Percentiles rank a stretch among this genome's conserved stretches.
Evolutionary conservation across 1,140 invertebrate species (phyloP).

Genomic region (Chelonus insularis): DNA sequence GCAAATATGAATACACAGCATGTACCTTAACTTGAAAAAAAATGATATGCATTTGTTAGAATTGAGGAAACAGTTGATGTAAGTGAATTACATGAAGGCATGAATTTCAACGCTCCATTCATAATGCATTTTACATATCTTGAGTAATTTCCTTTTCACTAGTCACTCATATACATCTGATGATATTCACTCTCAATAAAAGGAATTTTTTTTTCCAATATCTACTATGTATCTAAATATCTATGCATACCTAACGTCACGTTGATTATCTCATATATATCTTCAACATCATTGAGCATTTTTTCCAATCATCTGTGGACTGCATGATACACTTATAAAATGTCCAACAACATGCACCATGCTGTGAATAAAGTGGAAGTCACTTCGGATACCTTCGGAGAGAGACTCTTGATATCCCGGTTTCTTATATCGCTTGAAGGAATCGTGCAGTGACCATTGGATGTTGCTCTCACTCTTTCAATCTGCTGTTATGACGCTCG

Average conservation of each 20-base stretch:
- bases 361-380: neutral
- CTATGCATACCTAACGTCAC: too few relatives aligned
- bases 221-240: too few relatives aligned
- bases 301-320: too few relatives aligned
- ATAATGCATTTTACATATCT: neutral
- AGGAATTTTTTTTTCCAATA: too few relatives aligned
- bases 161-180: neutral
- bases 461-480: neutral
- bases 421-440: neutral
- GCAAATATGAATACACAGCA: too few relatives aligned
- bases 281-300: too few relatives aligned
- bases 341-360: too few relatives aligned
- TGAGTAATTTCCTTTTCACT: conserved; percentile 4
- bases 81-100: neutral
- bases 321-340: too few relatives aligned
- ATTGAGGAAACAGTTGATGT: neutral
- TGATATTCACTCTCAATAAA: too few relatives aligned
- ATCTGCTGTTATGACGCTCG: neutral
- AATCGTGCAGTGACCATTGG: conserved; percentile 2
- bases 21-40: too few relatives aligned
- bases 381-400: neutral
- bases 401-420: neutral
- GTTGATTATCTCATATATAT: too few relatives aligned
- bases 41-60: too few relatives aligned
- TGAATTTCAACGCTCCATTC: neutral